A percentile compares a stretch with the other conserved stretches of the same genome.
Evolutionary conservation across 2,888 invertebrate genomes (phyloP).

Genomic region (Lepidocyrtoides sp.): DNA sequence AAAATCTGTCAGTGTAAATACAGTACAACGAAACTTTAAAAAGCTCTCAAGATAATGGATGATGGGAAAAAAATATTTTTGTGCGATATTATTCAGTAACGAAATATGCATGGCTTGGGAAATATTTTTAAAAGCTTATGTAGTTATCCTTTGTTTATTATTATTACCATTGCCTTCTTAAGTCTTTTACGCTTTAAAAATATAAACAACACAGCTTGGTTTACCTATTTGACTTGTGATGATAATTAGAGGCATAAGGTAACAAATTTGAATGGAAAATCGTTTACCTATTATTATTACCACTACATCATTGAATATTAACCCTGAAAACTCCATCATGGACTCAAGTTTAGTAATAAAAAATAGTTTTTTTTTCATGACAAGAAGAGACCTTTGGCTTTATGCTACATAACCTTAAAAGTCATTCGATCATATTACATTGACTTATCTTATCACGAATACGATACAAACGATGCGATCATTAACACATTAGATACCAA

Average conservation of each 20-base stretch:
- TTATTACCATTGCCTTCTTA: too few species aligned
- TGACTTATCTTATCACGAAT: too few species aligned
- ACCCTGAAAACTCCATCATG: neutral
- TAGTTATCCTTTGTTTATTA: neutral
- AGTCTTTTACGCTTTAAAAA: too few species aligned
- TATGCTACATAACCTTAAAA: too few species aligned
- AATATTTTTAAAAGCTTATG: neutral
- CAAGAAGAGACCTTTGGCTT: neutral
- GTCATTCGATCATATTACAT: too few species aligned
- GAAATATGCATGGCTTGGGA: neutral
- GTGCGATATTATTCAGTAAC: neutral
- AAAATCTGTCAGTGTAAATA: slow-evolving; percentile 5
- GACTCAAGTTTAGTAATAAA: neutral
- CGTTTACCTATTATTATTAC: neutral
- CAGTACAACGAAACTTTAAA: neutral
- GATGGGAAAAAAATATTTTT: slow-evolving; percentile 3
- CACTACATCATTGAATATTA: neutral
- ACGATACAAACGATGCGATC: too few species aligned
- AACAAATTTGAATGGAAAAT: too few species aligned
- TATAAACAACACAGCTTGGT: too few species aligned
- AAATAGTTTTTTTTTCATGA: neutral
- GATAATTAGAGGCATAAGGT: too few species aligned
- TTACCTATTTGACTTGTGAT: too few species aligned
- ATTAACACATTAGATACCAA: too few species aligned
- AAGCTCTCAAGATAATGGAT: neutral